Conservation (phyloP, 2,113 vertebrate species). For the Psittacus erithacus region DNA sequence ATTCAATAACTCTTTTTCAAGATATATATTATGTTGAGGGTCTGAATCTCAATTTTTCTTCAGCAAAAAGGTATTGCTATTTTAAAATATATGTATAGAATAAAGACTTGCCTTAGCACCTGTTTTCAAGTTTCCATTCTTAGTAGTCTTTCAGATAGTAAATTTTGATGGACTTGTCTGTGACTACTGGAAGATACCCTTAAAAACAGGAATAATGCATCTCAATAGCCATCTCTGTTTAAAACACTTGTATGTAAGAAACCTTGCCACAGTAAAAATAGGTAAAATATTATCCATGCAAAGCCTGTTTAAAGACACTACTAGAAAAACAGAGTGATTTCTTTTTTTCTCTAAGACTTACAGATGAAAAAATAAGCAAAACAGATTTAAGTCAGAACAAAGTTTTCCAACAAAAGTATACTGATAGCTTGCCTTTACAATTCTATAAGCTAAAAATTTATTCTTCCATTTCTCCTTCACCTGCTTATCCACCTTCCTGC, state of each 20-base stretch:
- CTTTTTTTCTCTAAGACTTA: background rate
- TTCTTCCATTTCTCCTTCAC: background rate
- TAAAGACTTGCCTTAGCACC: background rate
- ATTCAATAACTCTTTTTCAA: background rate
- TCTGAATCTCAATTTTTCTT: background rate
- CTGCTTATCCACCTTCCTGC: background rate
- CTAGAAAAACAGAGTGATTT: background rate
- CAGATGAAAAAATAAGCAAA: background rate
- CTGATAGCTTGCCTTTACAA: background rate
- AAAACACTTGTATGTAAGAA: background rate
- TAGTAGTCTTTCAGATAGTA: background rate
- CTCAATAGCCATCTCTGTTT: background rate
- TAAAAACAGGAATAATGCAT: background rate
- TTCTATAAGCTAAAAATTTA: background rate
- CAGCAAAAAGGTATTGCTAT: background rate
- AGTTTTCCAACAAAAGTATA: background rate
- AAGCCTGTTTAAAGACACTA: background rate
- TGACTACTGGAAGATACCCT: background rate
- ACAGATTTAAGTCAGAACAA: background rate
- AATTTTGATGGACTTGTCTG: background rate
- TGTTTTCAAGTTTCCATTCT: background rate
- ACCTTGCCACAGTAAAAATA: background rate
- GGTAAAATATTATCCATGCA: background rate
- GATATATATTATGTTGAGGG: background rate
- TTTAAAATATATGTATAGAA: background rate